Percentiles rank a stretch among this genome's conserved stretches.
These are phyloP conservation scores for Kradibia gibbosae DNA, from an alignment of 1,140 invertebrate genomes.

Conservation along the genomic window DNA sequence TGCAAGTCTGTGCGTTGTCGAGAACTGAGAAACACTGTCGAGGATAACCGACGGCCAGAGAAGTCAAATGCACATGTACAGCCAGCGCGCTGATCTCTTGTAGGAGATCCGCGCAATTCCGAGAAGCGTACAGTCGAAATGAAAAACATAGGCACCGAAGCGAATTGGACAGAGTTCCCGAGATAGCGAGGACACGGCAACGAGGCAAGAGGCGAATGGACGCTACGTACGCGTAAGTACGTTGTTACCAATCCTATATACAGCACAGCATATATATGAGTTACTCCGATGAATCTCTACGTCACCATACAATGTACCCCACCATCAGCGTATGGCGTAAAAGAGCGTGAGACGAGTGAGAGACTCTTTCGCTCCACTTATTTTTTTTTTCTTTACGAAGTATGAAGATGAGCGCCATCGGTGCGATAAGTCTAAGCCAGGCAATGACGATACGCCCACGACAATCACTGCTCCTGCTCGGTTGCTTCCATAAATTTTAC, in stretches of 20 bases:
- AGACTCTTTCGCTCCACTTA: background rate
- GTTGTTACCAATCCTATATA: constrained; percentile 48
- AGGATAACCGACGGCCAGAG: constrained; percentile 50
- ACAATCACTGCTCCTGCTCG: background rate
- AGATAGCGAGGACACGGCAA: background rate
- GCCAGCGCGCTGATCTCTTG: constrained; percentile 52
- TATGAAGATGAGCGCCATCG: background rate
- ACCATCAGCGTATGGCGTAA: no score
- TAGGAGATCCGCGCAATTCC: constrained; percentile 63
- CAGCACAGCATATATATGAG: background rate
- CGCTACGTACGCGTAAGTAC: constrained; percentile 55
- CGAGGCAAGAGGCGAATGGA: constrained; percentile 18
- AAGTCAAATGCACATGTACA: constrained; percentile 11
- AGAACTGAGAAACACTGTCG: constrained; percentile 59
- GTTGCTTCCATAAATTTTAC: background rate
- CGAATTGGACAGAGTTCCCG: background rate
- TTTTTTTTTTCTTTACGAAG: background rate
- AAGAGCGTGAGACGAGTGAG: no score
- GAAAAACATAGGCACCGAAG: constrained; percentile 60
- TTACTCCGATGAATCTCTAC: background rate
- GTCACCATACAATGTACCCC: no score
- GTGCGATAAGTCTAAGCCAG: no score
- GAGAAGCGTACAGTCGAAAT: constrained; percentile 69
- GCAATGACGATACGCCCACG: background rate
- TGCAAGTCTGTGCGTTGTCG: background rate